Evolutionary conservation across 2,888 invertebrate genomes (phyloP), one percentile per base, ranked within the genome.

Genomic region (Meteorus cinctellus): DNA sequence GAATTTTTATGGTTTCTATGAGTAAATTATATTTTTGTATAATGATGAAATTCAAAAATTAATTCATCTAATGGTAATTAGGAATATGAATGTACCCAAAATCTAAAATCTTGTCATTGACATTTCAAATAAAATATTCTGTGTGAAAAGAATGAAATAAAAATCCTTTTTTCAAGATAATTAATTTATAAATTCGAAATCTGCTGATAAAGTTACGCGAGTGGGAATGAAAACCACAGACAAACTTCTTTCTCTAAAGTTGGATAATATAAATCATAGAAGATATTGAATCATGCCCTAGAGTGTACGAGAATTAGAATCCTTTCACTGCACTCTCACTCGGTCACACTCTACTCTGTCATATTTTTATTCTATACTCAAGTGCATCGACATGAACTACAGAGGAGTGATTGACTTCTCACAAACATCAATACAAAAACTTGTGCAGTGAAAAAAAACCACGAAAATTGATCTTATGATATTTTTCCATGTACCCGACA

Each of bases 251-350:
- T 36, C 36, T 24, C 19, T 2, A 3, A 34, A 10, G 36, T 65
- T 14, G 41, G 1, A 34, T 65, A 12, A 65, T 29, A 65, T 41
- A 34, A 65, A 65, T 29, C 65, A 65, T 63, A 34, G 5, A 63
- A 34, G 6, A 63, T 63, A 34, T 29, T 63, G 31, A 34, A 63
- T 31, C 16, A 63, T n/a, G 29, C n/a, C 4, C 29, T 62, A 14
- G 14, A 62, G 62, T 62, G n/a, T 31, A 29, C 10, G 1, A 31
- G 27, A 16, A 62, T 62, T 62, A 62, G 62, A 62, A 62, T 62
- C 29, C 62, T 62, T 62, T 62, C 62, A 62, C 62, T 19, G n/a
- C 16, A 48, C n/a, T 48, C n/a, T 31, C 31, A 62, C n/a, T 62
- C 27, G 3, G 5, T 34, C 34, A 34, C 34, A 34, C 34, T 34